A percentile compares a stretch with the other conserved stretches of the same genome.
Conservation (phyloP, 1,140 invertebrate genomes). For the Proctacanthus coquilletti region DNA sequence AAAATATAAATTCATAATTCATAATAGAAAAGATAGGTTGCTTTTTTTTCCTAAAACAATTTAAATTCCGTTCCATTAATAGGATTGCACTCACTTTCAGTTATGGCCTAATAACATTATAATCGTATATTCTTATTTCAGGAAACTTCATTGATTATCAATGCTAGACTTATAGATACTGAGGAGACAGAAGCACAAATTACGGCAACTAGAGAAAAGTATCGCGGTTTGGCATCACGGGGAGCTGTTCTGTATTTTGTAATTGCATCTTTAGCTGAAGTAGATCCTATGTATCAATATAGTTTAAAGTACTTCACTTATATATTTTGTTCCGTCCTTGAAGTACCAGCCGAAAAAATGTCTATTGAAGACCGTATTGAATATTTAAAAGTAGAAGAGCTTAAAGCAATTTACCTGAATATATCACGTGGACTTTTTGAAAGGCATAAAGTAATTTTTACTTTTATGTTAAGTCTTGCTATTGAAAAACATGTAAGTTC, state of each 20-base stretch:
- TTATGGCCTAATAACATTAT: no score
- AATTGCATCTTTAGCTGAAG: conserved; percentile 69
- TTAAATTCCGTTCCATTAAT: no score
- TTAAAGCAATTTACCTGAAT: conserved; percentile 66
- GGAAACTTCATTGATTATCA: conserved; percentile 70
- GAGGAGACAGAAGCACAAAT: conserved; percentile 70
- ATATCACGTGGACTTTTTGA: conserved; percentile 82
- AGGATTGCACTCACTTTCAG: no score
- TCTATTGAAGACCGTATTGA: conserved; percentile 45
- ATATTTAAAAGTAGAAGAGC: conserved; percentile 57
- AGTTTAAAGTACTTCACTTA: conserved; percentile 76
- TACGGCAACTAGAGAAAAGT: conserved; percentile 65
- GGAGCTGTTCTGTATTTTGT: conserved; percentile 86
- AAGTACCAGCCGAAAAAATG: conserved; percentile 36
- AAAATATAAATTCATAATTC: conserved; percentile 1
- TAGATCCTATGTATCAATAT: conserved; percentile 94
- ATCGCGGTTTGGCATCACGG: conserved; percentile 65
- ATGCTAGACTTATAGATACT: conserved; percentile 58
- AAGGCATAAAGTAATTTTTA: conserved; percentile 78
- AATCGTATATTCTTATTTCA: conserved; percentile 13
- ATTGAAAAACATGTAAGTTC: conserved; percentile 45
- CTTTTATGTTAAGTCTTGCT: conserved; percentile 64
- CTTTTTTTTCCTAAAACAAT: no score
- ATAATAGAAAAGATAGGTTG: no score
- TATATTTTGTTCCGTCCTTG: conserved; percentile 61